Percentiles rank a stretch among this genome's conserved stretches.
Conservation (phyloP, 2,888 invertebrate genomes). For the Eupithecia inturbata region DNA sequence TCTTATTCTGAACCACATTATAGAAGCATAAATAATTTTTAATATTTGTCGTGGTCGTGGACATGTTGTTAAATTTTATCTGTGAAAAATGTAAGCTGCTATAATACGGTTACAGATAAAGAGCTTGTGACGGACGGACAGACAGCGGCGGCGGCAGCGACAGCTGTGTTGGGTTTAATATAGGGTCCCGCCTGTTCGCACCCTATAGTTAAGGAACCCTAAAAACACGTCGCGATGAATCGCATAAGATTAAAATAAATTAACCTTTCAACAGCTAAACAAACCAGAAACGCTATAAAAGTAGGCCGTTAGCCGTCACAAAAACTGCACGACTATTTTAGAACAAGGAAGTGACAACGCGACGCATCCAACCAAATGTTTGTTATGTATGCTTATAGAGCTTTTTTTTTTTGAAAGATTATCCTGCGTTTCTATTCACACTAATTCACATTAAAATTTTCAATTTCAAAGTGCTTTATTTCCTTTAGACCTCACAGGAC, state of each 20-base stretch:
- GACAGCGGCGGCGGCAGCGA: not conserved
- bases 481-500: too few relatives aligned
- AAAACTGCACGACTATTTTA: conserved; percentile 44
- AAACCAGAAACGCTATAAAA: conserved; percentile 29
- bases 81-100: not conserved
- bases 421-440: not conserved
- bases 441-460: too few relatives aligned
- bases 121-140: not conserved
- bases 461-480: too few relatives aligned
- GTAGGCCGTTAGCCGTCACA: conserved; percentile 40
- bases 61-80: not conserved
- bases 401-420: not conserved
- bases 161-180: not conserved
- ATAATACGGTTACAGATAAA: not conserved
- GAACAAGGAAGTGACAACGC: conserved; percentile 32
- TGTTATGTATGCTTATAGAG: not conserved
- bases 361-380: conserved; percentile 31
- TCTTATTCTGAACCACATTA: not conserved
- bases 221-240: not conserved
- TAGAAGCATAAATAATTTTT: not conserved
- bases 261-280: conserved; percentile 32
- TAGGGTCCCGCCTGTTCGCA: not conserved
- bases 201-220: conserved; percentile 1
- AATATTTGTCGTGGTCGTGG: not conserved
- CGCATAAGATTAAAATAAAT: conserved; percentile 24